These are phyloP conservation scores for Sycobia sp. DNA, from an alignment of 1,140 invertebrate species.

Conservation along the genomic window DNA sequence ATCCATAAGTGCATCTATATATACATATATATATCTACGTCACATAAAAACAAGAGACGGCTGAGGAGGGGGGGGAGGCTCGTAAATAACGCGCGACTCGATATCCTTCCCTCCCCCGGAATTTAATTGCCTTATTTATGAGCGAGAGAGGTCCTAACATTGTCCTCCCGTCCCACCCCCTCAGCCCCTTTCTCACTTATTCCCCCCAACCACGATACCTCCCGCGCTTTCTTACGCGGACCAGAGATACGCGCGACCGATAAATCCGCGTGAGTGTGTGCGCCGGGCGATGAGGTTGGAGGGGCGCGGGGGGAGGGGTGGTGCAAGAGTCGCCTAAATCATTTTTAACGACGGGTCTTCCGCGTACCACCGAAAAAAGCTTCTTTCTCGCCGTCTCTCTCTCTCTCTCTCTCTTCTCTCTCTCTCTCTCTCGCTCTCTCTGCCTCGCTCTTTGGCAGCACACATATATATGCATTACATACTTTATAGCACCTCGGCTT, in stretches of 20 bases:
- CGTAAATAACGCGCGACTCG: slow-evolving; percentile 27
- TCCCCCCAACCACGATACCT: too few relatives aligned
- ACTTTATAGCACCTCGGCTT: slow-evolving; percentile 15
- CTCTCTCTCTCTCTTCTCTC: too few relatives aligned
- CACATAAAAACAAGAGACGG: slow-evolving; percentile 24
- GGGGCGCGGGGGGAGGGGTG: neutral
- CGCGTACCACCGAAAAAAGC: slow-evolving; percentile 20
- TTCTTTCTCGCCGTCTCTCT: too few relatives aligned
- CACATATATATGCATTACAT: slow-evolving; percentile 23
- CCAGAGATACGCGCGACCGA: too few relatives aligned
- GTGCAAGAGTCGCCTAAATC: slow-evolving; percentile 20
- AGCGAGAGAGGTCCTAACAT: slow-evolving; percentile 20
- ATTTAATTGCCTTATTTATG: slow-evolving; percentile 46
- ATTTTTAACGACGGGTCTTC: slow-evolving; percentile 31
- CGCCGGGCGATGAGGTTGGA: slow-evolving; percentile 15
- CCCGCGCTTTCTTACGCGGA: too few relatives aligned
- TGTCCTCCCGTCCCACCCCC: too few relatives aligned
- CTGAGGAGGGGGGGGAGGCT: too few relatives aligned
- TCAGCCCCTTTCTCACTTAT: too few relatives aligned
- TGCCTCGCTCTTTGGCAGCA: too few relatives aligned
- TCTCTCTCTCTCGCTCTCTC: too few relatives aligned
- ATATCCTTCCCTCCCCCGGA: slow-evolving; percentile 25
- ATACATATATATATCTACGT: too few relatives aligned
- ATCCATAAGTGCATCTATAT: too few relatives aligned
- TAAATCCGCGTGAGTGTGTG: slow-evolving; percentile 25